Evolutionary conservation across 2,797 vertebrate species (phyloP).

Genomic region (Craterocephalus amniculus): DNA sequence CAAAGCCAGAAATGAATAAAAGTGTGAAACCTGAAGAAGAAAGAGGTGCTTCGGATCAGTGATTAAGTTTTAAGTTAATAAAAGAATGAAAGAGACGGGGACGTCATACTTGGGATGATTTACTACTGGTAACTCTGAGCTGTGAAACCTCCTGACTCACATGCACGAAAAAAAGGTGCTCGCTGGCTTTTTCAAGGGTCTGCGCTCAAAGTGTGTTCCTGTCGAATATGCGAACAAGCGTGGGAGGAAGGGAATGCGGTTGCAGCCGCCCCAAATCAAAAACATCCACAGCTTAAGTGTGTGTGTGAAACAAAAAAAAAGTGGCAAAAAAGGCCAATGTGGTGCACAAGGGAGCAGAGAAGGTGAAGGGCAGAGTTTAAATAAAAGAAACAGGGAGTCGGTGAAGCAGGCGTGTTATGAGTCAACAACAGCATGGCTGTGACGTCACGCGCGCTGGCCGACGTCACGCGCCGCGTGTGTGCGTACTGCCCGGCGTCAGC

Average conservation of each 20-base stretch:
- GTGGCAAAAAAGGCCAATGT: not conserved
- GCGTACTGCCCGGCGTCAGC: constrained; percentile 46
- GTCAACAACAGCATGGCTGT: constrained; percentile 51
- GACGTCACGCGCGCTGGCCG: constrained; percentile 58
- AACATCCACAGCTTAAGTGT: constrained; percentile 63
- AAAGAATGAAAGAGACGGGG: not conserved
- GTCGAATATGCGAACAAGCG: constrained; percentile 69
- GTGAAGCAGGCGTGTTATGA: constrained; percentile 21
- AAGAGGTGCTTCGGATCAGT: not conserved
- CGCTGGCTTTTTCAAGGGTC: constrained; percentile 33
- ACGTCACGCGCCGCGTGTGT: constrained; percentile 63
- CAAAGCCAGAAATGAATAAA: not conserved
- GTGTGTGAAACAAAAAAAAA: constrained; percentile 27
- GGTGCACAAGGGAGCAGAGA: not conserved
- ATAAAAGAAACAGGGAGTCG: constrained; percentile 15
- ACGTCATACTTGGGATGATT: not conserved
- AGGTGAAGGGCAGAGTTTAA: not conserved
- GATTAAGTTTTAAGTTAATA: not conserved
- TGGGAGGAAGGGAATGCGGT: constrained; percentile 78
- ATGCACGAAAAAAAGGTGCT: constrained; percentile 14
- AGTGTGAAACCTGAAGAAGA: not conserved
- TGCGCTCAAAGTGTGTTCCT: constrained; percentile 49
- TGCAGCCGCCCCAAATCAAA: constrained; percentile 76
- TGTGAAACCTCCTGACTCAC: constrained; percentile 1
- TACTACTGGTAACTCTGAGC: not conserved